These are phyloP conservation scores for Neodiprion pinetum DNA, from an alignment of 1,140 invertebrate genomes.

Conservation along the genomic window DNA sequence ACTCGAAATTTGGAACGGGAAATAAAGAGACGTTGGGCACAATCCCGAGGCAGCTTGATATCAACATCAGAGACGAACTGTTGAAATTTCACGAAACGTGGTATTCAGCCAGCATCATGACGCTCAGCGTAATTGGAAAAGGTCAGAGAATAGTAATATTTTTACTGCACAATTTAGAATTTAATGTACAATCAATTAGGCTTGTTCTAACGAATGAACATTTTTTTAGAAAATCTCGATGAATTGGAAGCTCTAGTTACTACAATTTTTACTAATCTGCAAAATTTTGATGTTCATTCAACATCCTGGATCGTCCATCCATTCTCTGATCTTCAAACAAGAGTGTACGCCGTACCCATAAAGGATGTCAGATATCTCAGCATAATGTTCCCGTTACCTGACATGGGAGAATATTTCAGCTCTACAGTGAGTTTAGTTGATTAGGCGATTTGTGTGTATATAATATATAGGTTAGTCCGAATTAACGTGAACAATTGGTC, in stretches of 20 bases:
- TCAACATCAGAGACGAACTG: slow-evolving; percentile 85
- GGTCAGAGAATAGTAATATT: slow-evolving; percentile 61
- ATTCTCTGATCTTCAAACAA: slow-evolving; percentile 73
- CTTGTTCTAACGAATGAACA: slow-evolving; percentile 8
- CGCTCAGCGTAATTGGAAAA: slow-evolving; percentile 87
- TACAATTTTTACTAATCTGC: slow-evolving; percentile 77
- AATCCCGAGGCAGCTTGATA: slow-evolving; percentile 79
- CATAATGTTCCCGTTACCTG: slow-evolving; percentile 89
- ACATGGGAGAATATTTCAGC: slow-evolving; percentile 82
- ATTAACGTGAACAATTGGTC: too few species aligned
- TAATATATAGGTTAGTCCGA: too few species aligned
- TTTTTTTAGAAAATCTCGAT: slow-evolving; percentile 80
- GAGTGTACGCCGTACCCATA: slow-evolving; percentile 84
- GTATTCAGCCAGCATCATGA: slow-evolving; percentile 97
- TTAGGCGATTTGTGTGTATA: too few species aligned
- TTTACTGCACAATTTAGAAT: too few species aligned
- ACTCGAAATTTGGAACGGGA: slow-evolving; percentile 91
- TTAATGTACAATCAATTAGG: too few species aligned
- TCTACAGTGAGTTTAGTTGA: slow-evolving; percentile 72
- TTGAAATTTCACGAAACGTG: slow-evolving; percentile 89
- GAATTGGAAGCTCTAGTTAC: slow-evolving; percentile 84
- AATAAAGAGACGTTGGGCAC: slow-evolving; percentile 83
- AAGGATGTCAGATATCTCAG: slow-evolving; percentile 90
- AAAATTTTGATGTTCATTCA: slow-evolving; percentile 77
- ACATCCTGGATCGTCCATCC: slow-evolving; percentile 85